phyloP scores from a whole-genome alignment of 2,888 invertebrate species.

The Tenthredo notha region DNA sequence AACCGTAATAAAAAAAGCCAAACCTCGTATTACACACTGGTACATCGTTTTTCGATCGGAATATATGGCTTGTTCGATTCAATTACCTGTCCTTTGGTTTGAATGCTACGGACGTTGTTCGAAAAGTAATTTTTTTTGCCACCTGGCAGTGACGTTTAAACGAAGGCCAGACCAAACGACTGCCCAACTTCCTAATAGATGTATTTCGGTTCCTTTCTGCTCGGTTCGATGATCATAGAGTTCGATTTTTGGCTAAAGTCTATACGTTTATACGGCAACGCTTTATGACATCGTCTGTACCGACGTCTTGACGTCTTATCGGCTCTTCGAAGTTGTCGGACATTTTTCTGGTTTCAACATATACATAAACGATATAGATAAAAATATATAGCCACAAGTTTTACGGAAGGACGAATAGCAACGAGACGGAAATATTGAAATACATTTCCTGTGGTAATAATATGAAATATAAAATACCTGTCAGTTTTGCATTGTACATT shows the following conservation, averaged over 20 bases:
- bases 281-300: background rate
- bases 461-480: background rate
- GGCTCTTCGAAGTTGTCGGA: constrained; percentile 4
- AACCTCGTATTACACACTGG: background rate
- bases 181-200: background rate
- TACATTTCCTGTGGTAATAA: background rate
- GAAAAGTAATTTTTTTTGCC: constrained; percentile 21
- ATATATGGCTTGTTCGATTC: background rate
- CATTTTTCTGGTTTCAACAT: background rate
- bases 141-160: constrained; percentile 10
- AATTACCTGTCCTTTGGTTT: background rate
- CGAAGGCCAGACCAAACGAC: background rate
- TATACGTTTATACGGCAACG: background rate
- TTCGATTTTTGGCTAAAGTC: background rate
- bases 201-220: background rate
- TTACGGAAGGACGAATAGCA: constrained; percentile 21
- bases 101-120: background rate
- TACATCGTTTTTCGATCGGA: background rate
- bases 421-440: constrained; percentile 14
- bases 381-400: constrained; percentile 17
- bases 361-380: constrained; percentile 8
- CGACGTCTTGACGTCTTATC: constrained; percentile 18
- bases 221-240: constrained; percentile 12
- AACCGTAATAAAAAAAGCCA: background rate
- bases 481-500: background rate